Evolutionary conservation across 2,888 invertebrate species (phyloP).

Genomic region (Melanargia galathea): DNA sequence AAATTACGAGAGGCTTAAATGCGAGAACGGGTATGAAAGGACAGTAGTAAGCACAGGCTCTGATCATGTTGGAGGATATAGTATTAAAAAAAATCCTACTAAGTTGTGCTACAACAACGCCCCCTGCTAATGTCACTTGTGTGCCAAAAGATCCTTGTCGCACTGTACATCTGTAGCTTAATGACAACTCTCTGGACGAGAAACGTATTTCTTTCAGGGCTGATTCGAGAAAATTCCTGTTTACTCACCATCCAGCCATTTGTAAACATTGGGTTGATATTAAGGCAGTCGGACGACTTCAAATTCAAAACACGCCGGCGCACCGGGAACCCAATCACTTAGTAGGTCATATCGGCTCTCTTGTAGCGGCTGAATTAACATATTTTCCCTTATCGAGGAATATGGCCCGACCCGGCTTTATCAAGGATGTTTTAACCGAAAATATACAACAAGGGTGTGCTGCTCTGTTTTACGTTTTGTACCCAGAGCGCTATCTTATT

Average conservation of each 20-base stretch:
- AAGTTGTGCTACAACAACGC: too few species aligned
- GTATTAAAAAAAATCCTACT: too few species aligned
- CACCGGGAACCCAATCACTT: constrained; percentile 79
- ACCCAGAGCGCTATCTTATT: neutral
- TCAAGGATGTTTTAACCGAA: constrained; percentile 72
- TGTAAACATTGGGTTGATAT: constrained; percentile 74
- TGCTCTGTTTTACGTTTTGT: constrained; percentile 50
- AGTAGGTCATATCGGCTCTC: constrained; percentile 77
- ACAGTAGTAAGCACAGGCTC: too few species aligned
- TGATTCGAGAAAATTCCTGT: constrained; percentile 52
- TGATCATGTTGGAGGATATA: too few species aligned
- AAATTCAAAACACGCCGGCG: constrained; percentile 74
- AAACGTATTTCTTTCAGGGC: constrained; percentile 57
- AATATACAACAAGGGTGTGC: constrained; percentile 68
- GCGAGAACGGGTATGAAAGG: too few species aligned
- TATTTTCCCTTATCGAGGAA: constrained; percentile 79
- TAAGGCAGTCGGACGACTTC: constrained; percentile 56
- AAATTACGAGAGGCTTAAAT: too few species aligned
- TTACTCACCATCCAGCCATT: constrained; percentile 63
- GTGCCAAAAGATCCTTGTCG: too few species aligned
- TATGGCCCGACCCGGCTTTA: constrained; percentile 71
- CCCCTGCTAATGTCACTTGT: too few species aligned
- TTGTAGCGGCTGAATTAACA: constrained; percentile 74
- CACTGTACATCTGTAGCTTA: too few species aligned
- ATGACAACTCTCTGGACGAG: neutral